These are phyloP conservation scores for Cettia cetti DNA, from an alignment of 2,113 vertebrate genomes.

Conservation along the genomic window DNA sequence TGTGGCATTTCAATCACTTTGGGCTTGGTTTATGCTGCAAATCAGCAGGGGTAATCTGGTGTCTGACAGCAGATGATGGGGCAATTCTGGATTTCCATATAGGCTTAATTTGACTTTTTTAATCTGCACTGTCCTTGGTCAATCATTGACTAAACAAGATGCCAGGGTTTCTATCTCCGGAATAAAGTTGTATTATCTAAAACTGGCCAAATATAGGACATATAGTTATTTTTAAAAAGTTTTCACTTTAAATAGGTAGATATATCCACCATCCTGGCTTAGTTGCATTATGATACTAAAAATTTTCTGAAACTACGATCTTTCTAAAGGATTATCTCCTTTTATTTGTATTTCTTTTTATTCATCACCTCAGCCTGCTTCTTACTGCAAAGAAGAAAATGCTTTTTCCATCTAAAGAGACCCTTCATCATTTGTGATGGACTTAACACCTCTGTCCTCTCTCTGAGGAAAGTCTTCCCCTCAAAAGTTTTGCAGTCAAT, in stretches of 20 bases:
- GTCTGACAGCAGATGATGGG: background rate
- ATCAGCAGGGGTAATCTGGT: background rate
- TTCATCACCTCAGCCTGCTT: background rate
- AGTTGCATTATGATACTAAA: background rate
- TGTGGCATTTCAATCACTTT: background rate
- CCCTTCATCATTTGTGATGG: background rate
- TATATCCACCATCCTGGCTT: background rate
- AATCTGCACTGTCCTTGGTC: background rate
- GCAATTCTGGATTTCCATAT: background rate
- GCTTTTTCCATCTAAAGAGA: background rate
- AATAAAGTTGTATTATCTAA: background rate
- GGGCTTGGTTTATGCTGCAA: background rate
- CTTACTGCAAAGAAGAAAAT: background rate
- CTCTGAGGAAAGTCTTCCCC: background rate
- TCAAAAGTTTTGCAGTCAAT: background rate
- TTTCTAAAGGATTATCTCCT: background rate
- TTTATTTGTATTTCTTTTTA: background rate
- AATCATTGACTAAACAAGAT: background rate
- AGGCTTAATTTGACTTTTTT: background rate
- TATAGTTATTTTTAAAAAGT: background rate
- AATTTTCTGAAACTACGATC: background rate
- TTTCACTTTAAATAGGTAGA: background rate
- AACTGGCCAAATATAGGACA: background rate
- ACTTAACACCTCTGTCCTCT: background rate
- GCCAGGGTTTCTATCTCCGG: background rate